Evolutionary conservation across 2,113 vertebrate genomes (phyloP), one percentile per base, ranked within the genome.

Genomic region (Regulus satrapa): DNA sequence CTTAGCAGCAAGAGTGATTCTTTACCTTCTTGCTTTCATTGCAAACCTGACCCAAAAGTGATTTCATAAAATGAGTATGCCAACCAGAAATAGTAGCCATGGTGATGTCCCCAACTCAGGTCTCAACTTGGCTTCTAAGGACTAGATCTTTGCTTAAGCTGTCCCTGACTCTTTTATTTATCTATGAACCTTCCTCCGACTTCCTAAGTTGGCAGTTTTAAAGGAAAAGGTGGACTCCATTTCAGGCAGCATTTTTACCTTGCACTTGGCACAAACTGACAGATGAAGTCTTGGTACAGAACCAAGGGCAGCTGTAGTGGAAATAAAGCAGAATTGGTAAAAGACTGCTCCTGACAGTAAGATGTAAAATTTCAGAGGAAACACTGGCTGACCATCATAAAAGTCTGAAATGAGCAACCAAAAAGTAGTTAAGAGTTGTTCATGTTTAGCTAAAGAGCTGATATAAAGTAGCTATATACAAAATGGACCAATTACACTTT

Each of bases 21-120:
- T 55, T 80, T 56, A 69, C 31, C 29, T 68, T 76, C 18, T 18
- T 41, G 5, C 12, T 68, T 86, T 77, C 12, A 17, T 73, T 84
- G 64, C 36, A 85, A 82, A 88, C 48, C 38, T 75, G 48, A 66
- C 32, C 41, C 48, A 16, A 26, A 72, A 58, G 13, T 51, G 26
- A 2, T 72, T 68, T 72, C 26, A 11, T 64, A 26, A 64, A 63
- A n/a, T 24, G 8, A 77, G 12, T 40, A 10, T 36, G 38, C 25
- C 46, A 82, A 14, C 18, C 25, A 74, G 59, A 69, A 89, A 54
- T 2, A 20, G 45, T 28, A 46, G 68, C 28, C 38, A n/a, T 1
- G 3, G 54, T 0, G 0, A 18, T n/a, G 14, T 72, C 67, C 38
- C 34, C 18, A 51, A 0, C 43, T 54, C 3, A 0, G 20, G 19